phyloP scores from a whole-genome alignment of 2,888 invertebrate species.

The Apamea epomidion region DNA sequence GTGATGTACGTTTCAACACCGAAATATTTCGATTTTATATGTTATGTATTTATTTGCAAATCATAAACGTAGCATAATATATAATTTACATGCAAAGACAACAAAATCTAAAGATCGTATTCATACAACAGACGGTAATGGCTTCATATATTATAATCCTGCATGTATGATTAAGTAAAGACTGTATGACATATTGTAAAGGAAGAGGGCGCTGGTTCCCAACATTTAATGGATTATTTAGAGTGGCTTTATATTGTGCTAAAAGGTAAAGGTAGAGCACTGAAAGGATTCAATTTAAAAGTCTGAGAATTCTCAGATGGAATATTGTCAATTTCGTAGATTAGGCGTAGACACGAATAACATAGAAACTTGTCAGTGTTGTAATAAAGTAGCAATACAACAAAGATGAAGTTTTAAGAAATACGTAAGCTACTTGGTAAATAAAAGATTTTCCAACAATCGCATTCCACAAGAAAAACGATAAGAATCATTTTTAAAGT shows the following conservation, averaged over 20 bases:
- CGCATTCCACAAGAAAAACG: neutral
- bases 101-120: constrained; percentile 49
- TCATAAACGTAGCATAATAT: constrained; percentile 39
- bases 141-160: constrained; percentile 58
- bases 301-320: neutral
- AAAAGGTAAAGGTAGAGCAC: neutral
- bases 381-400: neutral
- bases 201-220: constrained; percentile 31
- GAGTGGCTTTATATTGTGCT: neutral
- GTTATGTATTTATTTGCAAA: constrained; percentile 61
- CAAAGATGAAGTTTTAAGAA: neutral
- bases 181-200: constrained; percentile 50
- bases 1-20: constrained; percentile 22
- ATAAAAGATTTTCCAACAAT: neutral
- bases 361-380: neutral
- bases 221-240: constrained; percentile 29
- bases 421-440: neutral
- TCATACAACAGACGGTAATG: constrained; percentile 42
- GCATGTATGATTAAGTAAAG: constrained; percentile 55
- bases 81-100: constrained; percentile 48
- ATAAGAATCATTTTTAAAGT: neutral
- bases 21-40: constrained; percentile 45
- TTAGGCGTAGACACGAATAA: neutral
- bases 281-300: neutral
- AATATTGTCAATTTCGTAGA: neutral